Base-by-base conservation (phyloP, 2,113 vertebrate species). In the Lota lota region DNA sequence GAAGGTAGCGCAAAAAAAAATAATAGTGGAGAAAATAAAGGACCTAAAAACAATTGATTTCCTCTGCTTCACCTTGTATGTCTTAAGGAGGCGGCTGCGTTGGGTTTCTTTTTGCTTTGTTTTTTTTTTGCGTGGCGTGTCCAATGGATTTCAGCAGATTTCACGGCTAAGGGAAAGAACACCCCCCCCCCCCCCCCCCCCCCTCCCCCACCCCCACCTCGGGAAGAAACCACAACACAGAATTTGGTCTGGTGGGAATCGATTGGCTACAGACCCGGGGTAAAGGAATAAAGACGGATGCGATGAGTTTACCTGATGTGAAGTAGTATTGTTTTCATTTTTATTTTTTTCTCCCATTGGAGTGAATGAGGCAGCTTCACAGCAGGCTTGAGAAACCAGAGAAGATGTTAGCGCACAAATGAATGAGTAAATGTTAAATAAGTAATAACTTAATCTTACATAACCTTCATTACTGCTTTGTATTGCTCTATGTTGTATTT, bases 31-130 rank as follows among this genome's bases (percentile, higher is more conserved):
- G 83, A 74, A 87, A 85, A 84, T 82, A 66, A 79, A 78, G 66
- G 67, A 76, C 62, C 80, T 79, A 79, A 87, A 84, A 84, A 73
- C 77, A 85, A 85, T 79, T 82, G 82, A 88, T 88, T 87, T 83
- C 77, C 67, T 75, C 65, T n/a, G 63, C 20, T 74, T 73, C 79
- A 53, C 70, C 69, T 77, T 79, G 73, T 73, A 64, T 75, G 74
- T 75, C 64, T 85, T 16, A 16, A 15, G 22, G 21, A 22, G 60
- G 60, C 24, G 15, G 61, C 28, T 5, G 28, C 28, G 1, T 1
- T 18, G 16, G 24, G 28, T 33, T 8, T 83, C 70, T 75, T 78
- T 73, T 67, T 61, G 76, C 68, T 51, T 58, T 69, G 66, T 74
- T 69, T 83, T 17, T 56, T 18, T 56, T 18, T 62, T 67, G 71